Evolutionary conservation across 2,888 invertebrate genomes (phyloP).

Genomic region (Volucella bombylans): DNA sequence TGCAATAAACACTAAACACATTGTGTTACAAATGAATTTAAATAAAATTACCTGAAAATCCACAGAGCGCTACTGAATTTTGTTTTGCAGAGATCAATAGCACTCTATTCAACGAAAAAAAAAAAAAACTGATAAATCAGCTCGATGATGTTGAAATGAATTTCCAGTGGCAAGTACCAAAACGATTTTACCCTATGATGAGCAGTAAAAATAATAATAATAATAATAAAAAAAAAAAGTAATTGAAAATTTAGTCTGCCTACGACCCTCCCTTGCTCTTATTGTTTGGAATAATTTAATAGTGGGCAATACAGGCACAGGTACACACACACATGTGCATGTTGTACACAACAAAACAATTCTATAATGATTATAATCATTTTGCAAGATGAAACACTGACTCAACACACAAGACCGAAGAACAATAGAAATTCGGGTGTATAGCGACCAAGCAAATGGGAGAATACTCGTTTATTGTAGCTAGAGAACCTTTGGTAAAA

Average conservation of each 20-base stretch:
- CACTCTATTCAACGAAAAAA: neutral
- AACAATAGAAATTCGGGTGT: slow-evolving; percentile 46
- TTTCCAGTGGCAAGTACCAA: neutral
- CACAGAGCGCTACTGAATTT: too few relatives aligned
- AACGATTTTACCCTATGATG: too few relatives aligned
- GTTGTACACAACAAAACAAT: neutral
- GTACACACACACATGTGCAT: neutral
- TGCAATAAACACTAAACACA: slow-evolving; percentile 11
- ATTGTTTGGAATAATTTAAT: slow-evolving; percentile 38
- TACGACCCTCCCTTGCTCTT: slow-evolving; percentile 17
- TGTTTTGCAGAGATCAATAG: too few relatives aligned
- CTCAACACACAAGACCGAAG: slow-evolving; percentile 20
- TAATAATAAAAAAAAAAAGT: slow-evolving; percentile 3
- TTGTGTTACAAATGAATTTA: slow-evolving; percentile 10
- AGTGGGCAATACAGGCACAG: slow-evolving; percentile 14
- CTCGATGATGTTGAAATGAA: neutral
- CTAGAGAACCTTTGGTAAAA: slow-evolving; percentile 27
- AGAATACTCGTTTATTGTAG: slow-evolving; percentile 20
- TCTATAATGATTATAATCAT: slow-evolving; percentile 53
- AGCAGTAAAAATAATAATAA: neutral
- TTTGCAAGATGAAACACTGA: slow-evolving; percentile 64
- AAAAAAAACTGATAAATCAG: slow-evolving; percentile 2
- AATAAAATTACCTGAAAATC: slow-evolving; percentile 18
- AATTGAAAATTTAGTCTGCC: slow-evolving; percentile 15
- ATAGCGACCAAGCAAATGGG: slow-evolving; percentile 27